Percentiles rank a stretch among this genome's conserved stretches.
Conservation (phyloP, 2,113 vertebrate species). For the Clarias macrocephalus region DNA sequence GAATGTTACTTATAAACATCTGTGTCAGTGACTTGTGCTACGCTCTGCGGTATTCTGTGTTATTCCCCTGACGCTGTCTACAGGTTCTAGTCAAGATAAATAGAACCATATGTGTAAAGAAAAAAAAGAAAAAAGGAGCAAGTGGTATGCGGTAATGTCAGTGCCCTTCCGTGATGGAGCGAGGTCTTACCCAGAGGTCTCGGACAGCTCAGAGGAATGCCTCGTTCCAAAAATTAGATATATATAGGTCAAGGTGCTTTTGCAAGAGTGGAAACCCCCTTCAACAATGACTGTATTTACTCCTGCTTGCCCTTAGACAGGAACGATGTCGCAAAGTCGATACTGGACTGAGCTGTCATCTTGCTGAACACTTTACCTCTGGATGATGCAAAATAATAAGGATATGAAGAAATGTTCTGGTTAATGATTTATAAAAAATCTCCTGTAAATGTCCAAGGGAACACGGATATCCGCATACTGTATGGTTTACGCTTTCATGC, state of each 20-base stretch:
- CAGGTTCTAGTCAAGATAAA: background rate
- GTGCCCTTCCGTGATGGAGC: conserved; percentile 9
- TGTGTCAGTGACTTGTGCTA: background rate
- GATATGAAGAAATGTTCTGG: background rate
- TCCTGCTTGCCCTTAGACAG: background rate
- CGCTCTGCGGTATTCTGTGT: background rate
- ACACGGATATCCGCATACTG: background rate
- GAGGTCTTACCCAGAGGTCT: conserved; percentile 15
- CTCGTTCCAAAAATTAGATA: background rate
- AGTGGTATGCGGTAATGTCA: conserved; percentile 29
- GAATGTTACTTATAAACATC: background rate
- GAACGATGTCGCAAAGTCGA: background rate
- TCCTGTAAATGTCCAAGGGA: background rate
- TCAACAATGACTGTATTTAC: background rate
- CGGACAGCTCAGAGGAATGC: background rate
- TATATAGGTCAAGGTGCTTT: background rate
- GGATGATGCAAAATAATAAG: background rate
- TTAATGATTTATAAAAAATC: background rate
- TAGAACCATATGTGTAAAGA: background rate
- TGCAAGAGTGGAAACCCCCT: background rate
- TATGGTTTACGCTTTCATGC: background rate
- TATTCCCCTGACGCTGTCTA: background rate
- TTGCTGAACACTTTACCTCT: background rate
- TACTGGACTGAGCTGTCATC: background rate
- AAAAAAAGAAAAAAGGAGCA: background rate